phyloP scores from a whole-genome alignment of 2,888 invertebrate species.

The Cryptosula pallasiana region DNA sequence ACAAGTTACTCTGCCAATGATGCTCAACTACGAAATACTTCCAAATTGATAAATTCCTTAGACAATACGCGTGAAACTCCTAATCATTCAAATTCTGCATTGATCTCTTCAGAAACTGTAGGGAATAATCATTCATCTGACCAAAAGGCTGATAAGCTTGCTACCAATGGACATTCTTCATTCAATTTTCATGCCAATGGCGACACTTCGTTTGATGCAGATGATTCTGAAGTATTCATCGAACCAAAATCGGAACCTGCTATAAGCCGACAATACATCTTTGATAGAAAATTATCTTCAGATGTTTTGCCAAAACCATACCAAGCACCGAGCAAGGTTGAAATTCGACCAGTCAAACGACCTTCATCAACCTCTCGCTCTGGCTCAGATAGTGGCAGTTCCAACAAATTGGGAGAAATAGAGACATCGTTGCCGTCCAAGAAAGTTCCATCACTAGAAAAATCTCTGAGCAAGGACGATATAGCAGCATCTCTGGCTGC shows the following conservation, averaged over 20 bases:
- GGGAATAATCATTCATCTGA: background rate
- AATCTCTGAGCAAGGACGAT: conserved; percentile 11
- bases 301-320: conserved; percentile 7
- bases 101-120: background rate
- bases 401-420: background rate
- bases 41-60: background rate
- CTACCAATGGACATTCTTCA: background rate
- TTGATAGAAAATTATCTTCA: background rate
- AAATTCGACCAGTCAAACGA: conserved; percentile 6
- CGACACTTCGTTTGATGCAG: background rate
- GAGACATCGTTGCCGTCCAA: background rate
- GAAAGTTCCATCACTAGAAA: background rate
- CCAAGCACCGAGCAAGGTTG: background rate
- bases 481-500: conserved; percentile 12
- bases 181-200: background rate
- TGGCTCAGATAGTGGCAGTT: background rate
- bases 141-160: background rate
- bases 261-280: background rate
- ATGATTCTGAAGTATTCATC: conserved; percentile 19
- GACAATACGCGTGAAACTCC: background rate
- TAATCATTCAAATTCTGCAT: background rate
- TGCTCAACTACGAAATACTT: background rate
- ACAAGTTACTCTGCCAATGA: background rate
- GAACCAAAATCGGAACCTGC: conserved; percentile 17
- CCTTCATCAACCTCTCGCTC: background rate